Base-by-base conservation (phyloP, 1,140 invertebrate genomes). In the Cotesia chilonis region DNA sequence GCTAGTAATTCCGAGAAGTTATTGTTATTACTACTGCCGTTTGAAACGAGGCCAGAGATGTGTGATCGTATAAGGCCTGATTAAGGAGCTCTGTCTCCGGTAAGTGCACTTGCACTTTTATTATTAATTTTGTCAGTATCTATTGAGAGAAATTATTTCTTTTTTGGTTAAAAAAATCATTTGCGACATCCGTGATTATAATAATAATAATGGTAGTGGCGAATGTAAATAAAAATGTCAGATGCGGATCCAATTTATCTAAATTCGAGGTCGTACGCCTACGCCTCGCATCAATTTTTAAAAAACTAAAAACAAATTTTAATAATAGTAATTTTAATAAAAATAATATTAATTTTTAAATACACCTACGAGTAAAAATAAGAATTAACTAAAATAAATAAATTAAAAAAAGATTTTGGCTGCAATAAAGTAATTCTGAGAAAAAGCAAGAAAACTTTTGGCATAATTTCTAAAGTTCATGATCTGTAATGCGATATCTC, bases 31-130 rank as follows among this genome's bases (percentile, higher is more conserved):
- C 54, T 55, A 14, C 7, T 9, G n/a, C 1, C n/a, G 54, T 17
- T 55, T 55, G 54, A 55, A 55, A 12, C n/a, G 54, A 55, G 54
- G 54, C 54, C 54, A 55, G 54, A 55, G 54, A 55, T 14, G 54
- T 28, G n/a, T 55, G 54, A 17, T 55, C 54, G 10, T 47, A 47
- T n/a, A 55, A 14, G 54, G 54, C 12, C 10, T 55, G 54, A 55
- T 55, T 55, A n/a, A 55, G 5, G 17, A 55, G 54, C 5, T 17
- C 10, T 12, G n/a, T 55, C n/a, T 28, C 28, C 28, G 28, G 12
- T n/a, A 14, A 14, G 54, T 55, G n/a, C 17, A 3, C 2, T 55
- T 55, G 7, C 5, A n/a, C n/a, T 55, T 55, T 55, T 4, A 12
- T 14, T 17, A 55, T 55, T 55, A 14, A 5, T 17, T 14, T 14